phyloP scores from a whole-genome alignment of 2,113 vertebrate genomes.

The Channa maculata region DNA sequence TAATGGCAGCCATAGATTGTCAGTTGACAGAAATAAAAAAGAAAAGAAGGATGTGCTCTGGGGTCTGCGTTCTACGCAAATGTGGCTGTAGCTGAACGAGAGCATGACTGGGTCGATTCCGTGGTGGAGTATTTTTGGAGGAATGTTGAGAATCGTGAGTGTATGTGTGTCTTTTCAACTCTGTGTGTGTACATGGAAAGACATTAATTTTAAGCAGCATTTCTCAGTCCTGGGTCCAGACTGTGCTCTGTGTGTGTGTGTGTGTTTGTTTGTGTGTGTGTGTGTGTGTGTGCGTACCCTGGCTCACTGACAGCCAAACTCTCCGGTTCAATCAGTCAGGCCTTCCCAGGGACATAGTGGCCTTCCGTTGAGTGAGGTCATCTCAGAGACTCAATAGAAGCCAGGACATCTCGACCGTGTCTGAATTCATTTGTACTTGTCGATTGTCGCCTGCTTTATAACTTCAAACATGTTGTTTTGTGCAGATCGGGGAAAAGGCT shows the following conservation, averaged over 20 bases:
- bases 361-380: slow-evolving; percentile 12
- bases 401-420: slow-evolving; percentile 11
- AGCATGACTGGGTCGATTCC: slow-evolving; percentile 25
- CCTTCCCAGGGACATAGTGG: slow-evolving; percentile 6
- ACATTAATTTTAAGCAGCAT: slow-evolving; percentile 16
- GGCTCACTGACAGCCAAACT: slow-evolving; percentile 35
- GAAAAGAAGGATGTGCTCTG: not conserved
- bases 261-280: slow-evolving; percentile 7
- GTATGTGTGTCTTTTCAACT: not conserved
- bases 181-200: not conserved
- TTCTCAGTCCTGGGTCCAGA: not conserved
- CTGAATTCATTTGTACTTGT: slow-evolving; percentile 3
- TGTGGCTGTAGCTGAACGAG: slow-evolving; percentile 10
- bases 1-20: not conserved
- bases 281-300: slow-evolving; percentile 30
- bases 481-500: slow-evolving; percentile 94
- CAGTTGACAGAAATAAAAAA: slow-evolving; percentile 3
- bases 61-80: slow-evolving; percentile 11
- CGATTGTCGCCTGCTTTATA: slow-evolving; percentile 7
- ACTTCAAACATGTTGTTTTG: slow-evolving; percentile 2
- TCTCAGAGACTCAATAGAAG: slow-evolving; percentile 9
- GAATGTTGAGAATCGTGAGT: slow-evolving; percentile 38
- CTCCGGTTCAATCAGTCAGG: slow-evolving; percentile 15
- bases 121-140: slow-evolving; percentile 37
- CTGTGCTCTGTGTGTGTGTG: slow-evolving; percentile 12